phyloP scores from a whole-genome alignment of 2,797 vertebrate genomes.

The Cottoperca gobio region DNA sequence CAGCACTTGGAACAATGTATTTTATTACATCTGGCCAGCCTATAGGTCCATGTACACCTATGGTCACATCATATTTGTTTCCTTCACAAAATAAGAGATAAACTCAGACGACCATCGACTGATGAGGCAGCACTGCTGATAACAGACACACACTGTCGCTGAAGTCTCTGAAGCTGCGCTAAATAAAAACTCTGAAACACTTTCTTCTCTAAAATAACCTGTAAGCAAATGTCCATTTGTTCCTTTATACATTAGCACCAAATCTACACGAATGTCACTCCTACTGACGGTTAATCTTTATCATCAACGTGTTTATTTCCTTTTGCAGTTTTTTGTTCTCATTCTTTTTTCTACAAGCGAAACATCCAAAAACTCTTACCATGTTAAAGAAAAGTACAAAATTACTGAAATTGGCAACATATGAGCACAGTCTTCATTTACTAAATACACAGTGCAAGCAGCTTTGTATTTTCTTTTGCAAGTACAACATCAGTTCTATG shows the following conservation, averaged over 20 bases:
- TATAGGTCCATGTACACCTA: constrained; percentile 55
- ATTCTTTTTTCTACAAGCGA: constrained; percentile 42
- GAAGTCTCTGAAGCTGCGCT: constrained; percentile 60
- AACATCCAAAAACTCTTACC: constrained; percentile 55
- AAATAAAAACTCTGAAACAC: constrained; percentile 54
- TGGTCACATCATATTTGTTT: constrained; percentile 52
- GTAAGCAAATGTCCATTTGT: constrained; percentile 41
- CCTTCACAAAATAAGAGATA: constrained; percentile 62
- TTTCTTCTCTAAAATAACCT: constrained; percentile 49
- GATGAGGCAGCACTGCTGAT: constrained; percentile 71
- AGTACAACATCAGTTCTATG: constrained; percentile 69
- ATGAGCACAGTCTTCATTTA: constrained; percentile 55
- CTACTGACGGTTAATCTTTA: constrained; percentile 34
- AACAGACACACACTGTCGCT: constrained; percentile 50
- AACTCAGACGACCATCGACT: constrained; percentile 60
- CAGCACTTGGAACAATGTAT: constrained; percentile 49
- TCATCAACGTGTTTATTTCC: constrained; percentile 31
- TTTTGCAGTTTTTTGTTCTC: constrained; percentile 42
- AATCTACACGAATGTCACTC: constrained; percentile 61
- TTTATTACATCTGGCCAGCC: constrained; percentile 66
- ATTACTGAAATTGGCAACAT: constrained; percentile 56
- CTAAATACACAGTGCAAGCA: constrained; percentile 72
- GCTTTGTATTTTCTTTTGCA: constrained; percentile 71
- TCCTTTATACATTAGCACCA: constrained; percentile 80
- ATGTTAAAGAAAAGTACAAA: constrained; percentile 65